These are phyloP conservation scores for Nomada flava DNA, from an alignment of 2,888 invertebrate genomes.

Conservation along the genomic window DNA sequence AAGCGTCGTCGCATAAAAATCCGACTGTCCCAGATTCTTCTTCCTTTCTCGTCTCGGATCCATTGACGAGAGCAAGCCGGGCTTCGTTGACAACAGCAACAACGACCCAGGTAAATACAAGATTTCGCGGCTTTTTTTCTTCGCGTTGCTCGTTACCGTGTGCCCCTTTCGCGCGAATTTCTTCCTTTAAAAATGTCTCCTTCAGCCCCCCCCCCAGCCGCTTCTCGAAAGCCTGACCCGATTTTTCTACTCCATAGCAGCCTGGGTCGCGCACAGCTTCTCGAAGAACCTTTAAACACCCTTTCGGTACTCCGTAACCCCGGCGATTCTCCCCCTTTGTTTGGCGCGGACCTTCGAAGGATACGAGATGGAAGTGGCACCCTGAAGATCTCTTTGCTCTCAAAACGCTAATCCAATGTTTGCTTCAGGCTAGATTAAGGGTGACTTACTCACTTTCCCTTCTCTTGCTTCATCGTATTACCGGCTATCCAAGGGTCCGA, in stretches of 20 bases:
- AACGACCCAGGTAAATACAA: constrained; percentile 40
- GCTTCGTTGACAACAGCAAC: constrained; percentile 40
- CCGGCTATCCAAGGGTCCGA: constrained; percentile 24
- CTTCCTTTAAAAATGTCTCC: neutral
- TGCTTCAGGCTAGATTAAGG: constrained; percentile 64
- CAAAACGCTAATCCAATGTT: constrained; percentile 65
- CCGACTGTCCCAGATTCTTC: constrained; percentile 53
- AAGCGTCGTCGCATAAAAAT: constrained; percentile 49
- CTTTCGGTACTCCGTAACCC: neutral
- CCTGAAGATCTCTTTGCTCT: constrained; percentile 6
- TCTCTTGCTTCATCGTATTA: constrained; percentile 1
- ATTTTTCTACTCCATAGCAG: constrained; percentile 5
- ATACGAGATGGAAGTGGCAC: too few species aligned
- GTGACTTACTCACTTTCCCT: constrained; percentile 41
- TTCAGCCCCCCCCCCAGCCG: neutral
- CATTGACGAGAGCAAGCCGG: constrained; percentile 35
- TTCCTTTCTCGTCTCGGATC: constrained; percentile 36
- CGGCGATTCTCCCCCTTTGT: neutral
- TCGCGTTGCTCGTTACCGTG: constrained; percentile 48
- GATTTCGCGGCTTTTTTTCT: constrained; percentile 41
- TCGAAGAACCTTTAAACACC: constrained; percentile 16
- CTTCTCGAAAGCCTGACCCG: constrained; percentile 28
- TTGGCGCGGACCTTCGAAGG: neutral
- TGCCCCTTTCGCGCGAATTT: constrained; percentile 29
- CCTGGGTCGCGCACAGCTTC: neutral